A percentile compares a stretch with the other conserved stretches of the same genome.
Evolutionary conservation across 2,888 invertebrate species (phyloP).

Genomic region (Apodemia mormo): DNA sequence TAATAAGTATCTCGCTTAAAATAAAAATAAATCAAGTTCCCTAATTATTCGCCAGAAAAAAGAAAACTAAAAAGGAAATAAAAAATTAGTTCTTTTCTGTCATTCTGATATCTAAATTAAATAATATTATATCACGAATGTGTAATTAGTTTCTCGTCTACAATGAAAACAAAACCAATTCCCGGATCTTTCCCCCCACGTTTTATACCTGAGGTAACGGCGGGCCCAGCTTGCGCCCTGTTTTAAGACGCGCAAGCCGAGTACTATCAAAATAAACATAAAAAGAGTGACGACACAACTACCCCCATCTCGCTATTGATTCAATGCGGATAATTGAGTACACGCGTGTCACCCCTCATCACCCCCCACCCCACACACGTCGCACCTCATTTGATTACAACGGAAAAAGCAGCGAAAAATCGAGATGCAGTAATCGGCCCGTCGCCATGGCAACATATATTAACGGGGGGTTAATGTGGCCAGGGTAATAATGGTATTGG

Average conservation of each 20-base stretch:
- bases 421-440: conserved; percentile 79
- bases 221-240: conserved; percentile 7
- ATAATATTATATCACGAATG: too few species aligned
- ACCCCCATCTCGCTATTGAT: conserved; percentile 82
- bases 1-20: too few species aligned
- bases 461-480: conserved; percentile 59
- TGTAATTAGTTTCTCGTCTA: not conserved
- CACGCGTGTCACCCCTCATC: conserved; percentile 68
- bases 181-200: not conserved
- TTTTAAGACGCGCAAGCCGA: conserved; percentile 29
- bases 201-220: conserved; percentile 3
- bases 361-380: conserved; percentile 56
- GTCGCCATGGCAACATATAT: conserved; percentile 77
- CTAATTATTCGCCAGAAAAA: too few species aligned
- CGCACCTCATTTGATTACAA: conserved; percentile 82
- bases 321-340: conserved; percentile 82
- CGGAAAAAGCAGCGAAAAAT: conserved; percentile 82
- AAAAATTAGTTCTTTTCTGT: too few species aligned
- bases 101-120: too few species aligned
- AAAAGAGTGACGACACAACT: conserved; percentile 49
- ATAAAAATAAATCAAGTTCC: too few species aligned
- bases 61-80: too few species aligned
- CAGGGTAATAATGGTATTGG: conserved; percentile 10
- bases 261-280: conserved; percentile 38
- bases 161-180: not conserved